Evolutionary conservation across 1,140 invertebrate species (phyloP), one percentile per base, ranked within the genome.

Genomic region (Aleiodes sp.): DNA sequence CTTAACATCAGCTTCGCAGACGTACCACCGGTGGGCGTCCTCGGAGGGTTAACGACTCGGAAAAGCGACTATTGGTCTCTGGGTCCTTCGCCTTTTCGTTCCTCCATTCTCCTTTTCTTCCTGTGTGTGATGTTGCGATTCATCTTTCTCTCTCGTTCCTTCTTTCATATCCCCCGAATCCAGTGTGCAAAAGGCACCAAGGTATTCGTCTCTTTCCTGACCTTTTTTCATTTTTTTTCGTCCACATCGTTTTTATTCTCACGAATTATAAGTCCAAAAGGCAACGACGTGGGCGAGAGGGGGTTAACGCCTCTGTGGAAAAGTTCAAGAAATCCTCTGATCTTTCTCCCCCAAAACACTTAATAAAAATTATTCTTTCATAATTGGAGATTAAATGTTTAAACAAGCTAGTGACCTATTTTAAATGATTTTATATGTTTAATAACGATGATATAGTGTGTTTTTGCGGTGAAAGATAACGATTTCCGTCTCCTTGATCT

Each of bases 41-140:
- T 68, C 71, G 66, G 35, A 24, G 64, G 71, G 71, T 73, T 73
- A 73, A 73, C 68, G 71, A 73, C 71, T 73, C 67, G 71, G 71
- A 73, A 73, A 73, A 73, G 68, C 71, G 71, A 72, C 65, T 72
- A 73, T 73, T 66, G 71, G 71, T 66, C 71, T 65, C 46, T 66
- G 69, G 67, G 60, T 62, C 67, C 72, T 66, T 64, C 72, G 63
- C 56, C 61, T 66, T 67, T 69, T 68, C 66, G 65, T 70, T 65
- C 68, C 56, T 70, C 63, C 64, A 69, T 65, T 68, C 65, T 37
- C 63, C 46, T 68, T 43, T 43, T 37, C 57, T 28, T 63, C 67
- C 60, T 35, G 35, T 43, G 26, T 60, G 56, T 59, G 56, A 59
- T 29, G 56, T 31, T 56, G 28, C 56, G n/a, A n/a, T n/a, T n/a